phyloP scores from a whole-genome alignment of 2,113 vertebrate species.

The Lethenteron reissneri region DNA sequence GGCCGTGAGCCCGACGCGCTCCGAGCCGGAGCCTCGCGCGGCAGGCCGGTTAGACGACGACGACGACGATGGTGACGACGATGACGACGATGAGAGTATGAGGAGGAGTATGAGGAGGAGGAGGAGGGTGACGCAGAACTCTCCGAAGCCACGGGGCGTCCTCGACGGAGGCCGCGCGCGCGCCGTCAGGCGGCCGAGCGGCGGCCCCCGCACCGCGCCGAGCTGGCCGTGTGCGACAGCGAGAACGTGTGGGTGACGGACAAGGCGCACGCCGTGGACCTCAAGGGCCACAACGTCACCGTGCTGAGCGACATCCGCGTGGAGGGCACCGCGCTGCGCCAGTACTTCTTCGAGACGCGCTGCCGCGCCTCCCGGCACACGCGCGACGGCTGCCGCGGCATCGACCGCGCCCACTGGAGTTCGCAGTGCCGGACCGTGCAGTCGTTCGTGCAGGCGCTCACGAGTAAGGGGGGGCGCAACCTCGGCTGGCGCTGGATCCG shows the following conservation, averaged over 20 bases:
- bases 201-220: background rate
- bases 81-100: too few relatives aligned
- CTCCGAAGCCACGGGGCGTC: too few relatives aligned
- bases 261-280: background rate
- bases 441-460: constrained; percentile 70
- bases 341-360: constrained; percentile 3
- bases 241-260: background rate
- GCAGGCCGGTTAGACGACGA: too few relatives aligned
- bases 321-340: background rate
- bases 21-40: too few relatives aligned
- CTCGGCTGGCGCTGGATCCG: constrained; percentile 88
- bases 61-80: too few relatives aligned
- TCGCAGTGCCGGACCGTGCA: constrained; percentile 93
- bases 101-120: too few relatives aligned
- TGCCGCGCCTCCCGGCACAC: background rate
- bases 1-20: too few relatives aligned
- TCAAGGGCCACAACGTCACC: background rate
- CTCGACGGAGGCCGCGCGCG: too few relatives aligned
- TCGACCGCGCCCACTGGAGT: constrained; percentile 94
- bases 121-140: too few relatives aligned
- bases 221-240: constrained; percentile 1
- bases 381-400: constrained; percentile 50
- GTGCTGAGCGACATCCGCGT: constrained; percentile 1
- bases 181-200: background rate
- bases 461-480: constrained; percentile 38